phyloP scores from a whole-genome alignment of 2,888 invertebrate genomes.

The Platypus cylindrus region DNA sequence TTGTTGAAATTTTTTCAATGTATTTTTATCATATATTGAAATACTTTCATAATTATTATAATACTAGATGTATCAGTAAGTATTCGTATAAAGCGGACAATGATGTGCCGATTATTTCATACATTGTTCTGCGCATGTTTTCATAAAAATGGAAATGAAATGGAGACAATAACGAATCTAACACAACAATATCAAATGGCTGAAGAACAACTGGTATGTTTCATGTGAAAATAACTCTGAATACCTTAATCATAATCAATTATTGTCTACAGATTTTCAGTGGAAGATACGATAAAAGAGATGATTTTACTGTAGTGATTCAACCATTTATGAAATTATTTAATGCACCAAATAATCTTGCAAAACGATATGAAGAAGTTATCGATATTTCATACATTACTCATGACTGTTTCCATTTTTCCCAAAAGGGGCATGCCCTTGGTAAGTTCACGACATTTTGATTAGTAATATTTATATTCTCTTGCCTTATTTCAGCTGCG shows the following conservation, averaged over 20 bases:
- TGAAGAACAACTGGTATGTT: slow-evolving; percentile 47
- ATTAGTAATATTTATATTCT: too few species aligned
- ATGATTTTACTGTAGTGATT: slow-evolving; percentile 58
- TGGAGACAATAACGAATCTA: slow-evolving; percentile 46
- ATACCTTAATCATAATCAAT: neutral
- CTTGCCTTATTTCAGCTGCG: slow-evolving; percentile 40
- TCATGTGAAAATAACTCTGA: neutral
- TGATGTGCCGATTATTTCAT: slow-evolving; percentile 60
- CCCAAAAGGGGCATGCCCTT: slow-evolving; percentile 65
- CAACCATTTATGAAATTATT: slow-evolving; percentile 62
- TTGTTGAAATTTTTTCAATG: neutral
- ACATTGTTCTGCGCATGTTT: slow-evolving; percentile 61
- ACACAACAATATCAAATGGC: slow-evolving; percentile 53
- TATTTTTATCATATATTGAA: slow-evolving; percentile 1
- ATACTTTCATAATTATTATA: slow-evolving; percentile 9
- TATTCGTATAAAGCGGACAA: slow-evolving; percentile 45
- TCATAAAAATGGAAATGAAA: slow-evolving; percentile 45
- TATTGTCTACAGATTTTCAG: slow-evolving; percentile 36
- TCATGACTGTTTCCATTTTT: slow-evolving; percentile 68
- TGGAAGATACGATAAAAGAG: slow-evolving; percentile 50
- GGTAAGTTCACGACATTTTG: slow-evolving; percentile 42
- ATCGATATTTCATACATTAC: slow-evolving; percentile 60
- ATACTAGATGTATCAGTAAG: slow-evolving; percentile 57
- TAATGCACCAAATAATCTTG: slow-evolving; percentile 44
- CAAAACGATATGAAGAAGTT: slow-evolving; percentile 35